Evolutionary conservation across 2,797 vertebrate genomes (phyloP), one percentile per base, ranked within the genome.

Genomic region (Dendrocincla tyrannina): DNA sequence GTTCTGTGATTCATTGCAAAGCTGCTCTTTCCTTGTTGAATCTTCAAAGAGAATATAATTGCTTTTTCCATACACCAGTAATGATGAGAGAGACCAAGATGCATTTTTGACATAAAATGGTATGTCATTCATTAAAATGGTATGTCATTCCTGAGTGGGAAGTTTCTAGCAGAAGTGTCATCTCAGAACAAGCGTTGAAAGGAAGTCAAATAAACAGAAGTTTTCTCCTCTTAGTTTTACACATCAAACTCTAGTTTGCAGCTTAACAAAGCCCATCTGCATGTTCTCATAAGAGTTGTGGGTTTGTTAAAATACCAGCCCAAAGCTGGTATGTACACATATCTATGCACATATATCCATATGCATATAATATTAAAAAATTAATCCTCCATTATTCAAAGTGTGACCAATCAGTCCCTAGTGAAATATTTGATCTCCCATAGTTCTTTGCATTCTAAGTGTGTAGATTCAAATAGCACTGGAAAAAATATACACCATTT

Each of bases 21-120:
- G 55, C 69, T 89, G 75, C 74, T 85, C 50, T 90, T 67, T 62
- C 44, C 53, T 64, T 63, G 46, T 24, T 91, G 58, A 69, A 81
- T 84, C 62, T 60, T 88, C 79, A 90, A 86, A 94, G 53, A 90
- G 50, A 91, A 72, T n/a, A 32, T 86, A 88, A 95, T 88, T 89
- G 74, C 64, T 89, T 95, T 86, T 83, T 74, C 88, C 64, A 39
- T 30, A 23, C 28, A 72, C 39, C 14, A 9, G 47, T 68, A 91
- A 74, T 47, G 53, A 78, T 67, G 44, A 92, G 41, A 60, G 62
- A 77, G 49, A 64, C 50, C n/a, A 55, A 90, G 64, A 77, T 37
- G 59, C 12, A 42, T 73, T 90, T 88, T 79, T 75, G 69, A 83
- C 69, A 85, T 17, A 52, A 88, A 84, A 62, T 69, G 50, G 11